Evolutionary conservation across 2,888 invertebrate genomes (phyloP).

Genomic region (Campoletis raptor): DNA sequence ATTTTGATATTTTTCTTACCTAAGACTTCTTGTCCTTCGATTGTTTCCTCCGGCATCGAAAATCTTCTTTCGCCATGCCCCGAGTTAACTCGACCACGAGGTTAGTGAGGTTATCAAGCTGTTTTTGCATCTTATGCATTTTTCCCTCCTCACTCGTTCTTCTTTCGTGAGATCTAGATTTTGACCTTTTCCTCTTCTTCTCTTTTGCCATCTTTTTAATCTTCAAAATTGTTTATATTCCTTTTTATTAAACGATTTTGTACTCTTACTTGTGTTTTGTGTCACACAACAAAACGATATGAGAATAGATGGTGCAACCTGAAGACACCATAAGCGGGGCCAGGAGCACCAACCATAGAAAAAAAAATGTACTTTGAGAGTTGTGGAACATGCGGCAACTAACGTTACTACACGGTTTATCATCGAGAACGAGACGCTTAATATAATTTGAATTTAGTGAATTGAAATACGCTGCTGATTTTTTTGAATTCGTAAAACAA

Average conservation of each 20-base stretch:
- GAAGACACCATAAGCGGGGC: conserved; percentile 17
- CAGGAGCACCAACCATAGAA: conserved; percentile 23
- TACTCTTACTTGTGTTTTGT: conserved; percentile 31
- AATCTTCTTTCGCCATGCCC: neutral
- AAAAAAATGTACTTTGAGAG: conserved; percentile 18
- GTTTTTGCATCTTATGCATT: conserved; percentile 31
- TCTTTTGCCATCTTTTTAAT: conserved; percentile 23
- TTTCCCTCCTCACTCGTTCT: conserved; percentile 1
- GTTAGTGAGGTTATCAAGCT: conserved; percentile 26
- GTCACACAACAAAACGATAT: conserved; percentile 43
- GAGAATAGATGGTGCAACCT: conserved; percentile 21
- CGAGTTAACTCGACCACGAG: conserved; percentile 32
- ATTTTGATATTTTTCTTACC: conserved; percentile 20
- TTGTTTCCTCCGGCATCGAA: conserved; percentile 11
- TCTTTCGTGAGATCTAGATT: conserved; percentile 28
- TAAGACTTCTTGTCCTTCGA: neutral
- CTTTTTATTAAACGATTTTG: conserved; percentile 13
- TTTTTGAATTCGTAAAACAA: no score
- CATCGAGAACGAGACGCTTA: conserved; percentile 43
- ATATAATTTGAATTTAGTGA: no score
- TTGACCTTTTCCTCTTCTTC: conserved; percentile 31
- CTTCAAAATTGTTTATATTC: conserved; percentile 7
- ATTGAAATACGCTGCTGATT: no score
- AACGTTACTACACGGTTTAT: conserved; percentile 44
- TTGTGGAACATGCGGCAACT: conserved; percentile 30